Base-by-base conservation (phyloP, 1,140 invertebrate species). In the Hypsibius dujardini region DNA sequence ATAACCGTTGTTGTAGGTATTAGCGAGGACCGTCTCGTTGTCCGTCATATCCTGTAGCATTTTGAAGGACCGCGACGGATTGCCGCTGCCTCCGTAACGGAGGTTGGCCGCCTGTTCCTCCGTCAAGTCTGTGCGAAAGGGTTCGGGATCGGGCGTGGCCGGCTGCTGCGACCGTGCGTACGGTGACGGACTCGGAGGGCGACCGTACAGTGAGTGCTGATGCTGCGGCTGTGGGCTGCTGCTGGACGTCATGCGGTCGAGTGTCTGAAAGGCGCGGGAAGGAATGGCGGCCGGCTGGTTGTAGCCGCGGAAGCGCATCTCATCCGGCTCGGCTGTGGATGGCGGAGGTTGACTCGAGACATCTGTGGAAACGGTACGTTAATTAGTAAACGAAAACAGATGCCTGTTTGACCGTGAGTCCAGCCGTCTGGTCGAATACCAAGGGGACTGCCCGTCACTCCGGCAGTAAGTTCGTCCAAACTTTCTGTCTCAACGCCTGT, bases 21-120 rank as follows among this genome's bases (percentile, higher is more conserved):
- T 28, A 28, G 42, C 42, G 62, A 3, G 42, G 42, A 15, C 42
- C 62, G 62, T 85, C 83, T 72, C 84, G 79, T 75, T 76, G 15
- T 74, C 83, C 62, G 87, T 89, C 87, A 90, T 88, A 46, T 86
- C 85, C 80, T 91, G 89, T 50, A 92, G 80, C 77, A 91, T 86
- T 78, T 85, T 85, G 78, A 92, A 92, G 40, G 89, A 90, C 77
- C 88, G 84, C 73, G 88, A 90, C 62, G 90, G 90, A 78, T 91
- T 91, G 74, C 87, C 85, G 76, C 86, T 86, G 72, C 89, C 89
- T 72, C 83, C 87, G 76, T 92, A 92, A 76, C 79, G 73, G 46
- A 79, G 2, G 46, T 71, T 59, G 62, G 47, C 15, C 3, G 7
- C 59, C 12, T n/a, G 62, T 45, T 71, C 60, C n/a, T 69, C 46